Conservation (phyloP, 1,140 invertebrate species). For the Hylaeus anthracinus region DNA sequence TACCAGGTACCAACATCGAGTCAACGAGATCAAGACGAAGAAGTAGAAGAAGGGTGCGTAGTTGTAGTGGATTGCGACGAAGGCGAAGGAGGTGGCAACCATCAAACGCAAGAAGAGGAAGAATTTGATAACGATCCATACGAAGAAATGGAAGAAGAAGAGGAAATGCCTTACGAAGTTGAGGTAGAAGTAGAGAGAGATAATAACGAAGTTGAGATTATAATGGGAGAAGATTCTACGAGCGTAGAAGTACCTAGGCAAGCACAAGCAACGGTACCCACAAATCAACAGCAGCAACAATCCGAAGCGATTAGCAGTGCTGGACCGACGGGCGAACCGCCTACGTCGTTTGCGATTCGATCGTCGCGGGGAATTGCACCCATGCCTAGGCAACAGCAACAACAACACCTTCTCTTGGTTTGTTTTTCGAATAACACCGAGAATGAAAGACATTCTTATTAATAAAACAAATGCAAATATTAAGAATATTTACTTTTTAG, state of each 20-base stretch:
- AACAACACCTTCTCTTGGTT: constrained; percentile 78
- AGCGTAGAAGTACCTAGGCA: constrained; percentile 83
- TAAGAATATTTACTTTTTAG: constrained; percentile 55
- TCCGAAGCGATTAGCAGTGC: constrained; percentile 83
- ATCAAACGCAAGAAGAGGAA: constrained; percentile 82
- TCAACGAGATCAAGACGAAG: constrained; percentile 90
- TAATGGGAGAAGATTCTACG: constrained; percentile 83
- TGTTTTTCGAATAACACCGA: constrained; percentile 27
- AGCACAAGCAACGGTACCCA: constrained; percentile 64
- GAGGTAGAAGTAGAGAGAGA: constrained; percentile 79
- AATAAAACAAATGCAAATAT: constrained; percentile 16
- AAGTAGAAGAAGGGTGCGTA: constrained; percentile 88
- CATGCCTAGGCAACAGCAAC: constrained; percentile 77
- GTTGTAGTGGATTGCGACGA: constrained; percentile 86
- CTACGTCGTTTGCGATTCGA: constrained; percentile 77
- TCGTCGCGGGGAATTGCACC: constrained; percentile 76
- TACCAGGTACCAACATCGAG: constrained; percentile 89
- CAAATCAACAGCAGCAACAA: constrained; percentile 75
- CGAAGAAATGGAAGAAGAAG: constrained; percentile 82
- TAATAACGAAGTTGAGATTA: constrained; percentile 86
- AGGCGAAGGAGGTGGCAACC: constrained; percentile 81
- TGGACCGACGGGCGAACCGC: constrained; percentile 79
- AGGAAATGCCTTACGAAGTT: constrained; percentile 81
- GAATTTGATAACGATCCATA: constrained; percentile 82
- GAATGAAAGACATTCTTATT: constrained; percentile 5